Percentiles rank a stretch among this genome's conserved stretches.
phyloP scores from a whole-genome alignment of 2,113 vertebrate genomes.

The Triplophysa tibetana region DNA sequence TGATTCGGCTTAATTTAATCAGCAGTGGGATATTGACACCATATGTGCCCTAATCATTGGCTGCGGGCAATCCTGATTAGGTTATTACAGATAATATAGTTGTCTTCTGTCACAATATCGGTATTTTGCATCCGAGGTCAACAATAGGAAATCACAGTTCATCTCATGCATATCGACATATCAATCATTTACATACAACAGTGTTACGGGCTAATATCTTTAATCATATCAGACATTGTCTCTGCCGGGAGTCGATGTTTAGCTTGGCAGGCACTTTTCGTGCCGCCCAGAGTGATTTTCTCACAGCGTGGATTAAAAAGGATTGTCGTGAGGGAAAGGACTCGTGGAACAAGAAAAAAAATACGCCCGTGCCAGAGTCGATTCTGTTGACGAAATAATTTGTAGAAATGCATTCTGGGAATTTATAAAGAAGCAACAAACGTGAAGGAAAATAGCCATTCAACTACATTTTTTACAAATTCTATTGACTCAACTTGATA shows the following conservation, averaged over 20 bases:
- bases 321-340: neutral
- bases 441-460: neutral
- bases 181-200: constrained; percentile 70
- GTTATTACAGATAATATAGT: constrained; percentile 80
- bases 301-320: constrained; percentile 15
- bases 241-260: constrained; percentile 35
- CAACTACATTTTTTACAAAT: too few species aligned
- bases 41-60: constrained; percentile 69
- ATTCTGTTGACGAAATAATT: neutral
- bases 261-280: constrained; percentile 35
- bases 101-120: constrained; percentile 77
- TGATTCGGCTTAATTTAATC: constrained; percentile 65
- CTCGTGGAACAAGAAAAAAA: neutral
- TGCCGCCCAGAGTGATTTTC: neutral
- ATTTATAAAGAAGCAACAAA: neutral
- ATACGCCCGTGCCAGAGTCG: neutral
- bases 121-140: constrained; percentile 72
- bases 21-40: constrained; percentile 72
- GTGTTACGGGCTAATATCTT: constrained; percentile 64
- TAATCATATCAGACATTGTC: constrained; percentile 63
- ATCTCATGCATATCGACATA: constrained; percentile 77
- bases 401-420: neutral
- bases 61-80: constrained; percentile 70
- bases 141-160: constrained; percentile 76
- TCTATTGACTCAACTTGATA: too few species aligned